Base-by-base conservation (phyloP, 1,140 invertebrate genomes). In the Riptortus pedestris region DNA sequence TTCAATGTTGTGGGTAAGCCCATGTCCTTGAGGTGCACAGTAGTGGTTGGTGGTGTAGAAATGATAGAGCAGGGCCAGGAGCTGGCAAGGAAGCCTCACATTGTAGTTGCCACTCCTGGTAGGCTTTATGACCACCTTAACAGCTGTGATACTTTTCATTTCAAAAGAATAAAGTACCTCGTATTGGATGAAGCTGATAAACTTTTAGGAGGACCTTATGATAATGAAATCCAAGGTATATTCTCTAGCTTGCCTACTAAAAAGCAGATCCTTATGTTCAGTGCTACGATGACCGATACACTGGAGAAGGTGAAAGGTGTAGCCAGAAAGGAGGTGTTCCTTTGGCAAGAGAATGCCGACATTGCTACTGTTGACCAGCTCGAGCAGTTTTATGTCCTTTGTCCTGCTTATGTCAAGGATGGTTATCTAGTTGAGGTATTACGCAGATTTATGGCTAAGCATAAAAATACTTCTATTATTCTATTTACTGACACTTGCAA, bases 401-500 rank as follows among this genome's bases (percentile, higher is more conserved):
- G 90, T 75, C 91, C 93, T 0, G 82, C 82, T 28, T 87, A 95
- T 74, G 86, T 93, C 28, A 87, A 92, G 63, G 95, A 99, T 79
- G 93, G 92, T 29, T 97, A 93, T 74, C 74, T 99, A 22, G 87
- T 98, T 28, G 86, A 98, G 76, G 81, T 92, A 0, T 73, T 99
- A 7, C 81, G 90, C 65, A 83, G 83, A 61, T 96, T 86, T 74
- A 78, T 83, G 45, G 77, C 81, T 69, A 79, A 84, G 24, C 81
- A 88, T 73, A 79, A 83, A 62, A 82, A 83, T 55, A 85, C 85
- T 22, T 92, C 90, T 48, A 83, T 96, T 27, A 91, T 98, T 72
- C 86, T 98, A 47, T 98, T 98, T 72, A 92, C 91, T 22, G 85
- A 91, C 69, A 96, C 93, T 55, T 96, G 94, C 83, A 94, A 92